Conservation (phyloP, 1,140 invertebrate genomes). For the Drosophila seguyi region DNA sequence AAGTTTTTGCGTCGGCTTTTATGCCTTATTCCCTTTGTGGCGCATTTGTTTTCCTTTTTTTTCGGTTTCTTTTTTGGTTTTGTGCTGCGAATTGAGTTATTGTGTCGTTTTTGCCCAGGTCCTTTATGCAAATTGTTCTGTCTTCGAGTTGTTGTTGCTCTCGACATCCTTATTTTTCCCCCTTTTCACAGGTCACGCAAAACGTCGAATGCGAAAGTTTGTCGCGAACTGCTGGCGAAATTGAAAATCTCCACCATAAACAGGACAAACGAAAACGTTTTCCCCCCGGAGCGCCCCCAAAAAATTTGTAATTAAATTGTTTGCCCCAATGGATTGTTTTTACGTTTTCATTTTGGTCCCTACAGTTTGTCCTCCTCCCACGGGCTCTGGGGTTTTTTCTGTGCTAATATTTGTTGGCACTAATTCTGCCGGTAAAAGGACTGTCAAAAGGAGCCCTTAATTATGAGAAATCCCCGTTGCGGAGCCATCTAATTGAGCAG, state of each 20-base stretch:
- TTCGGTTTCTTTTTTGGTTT: constrained; percentile 41
- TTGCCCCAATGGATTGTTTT: constrained; percentile 60
- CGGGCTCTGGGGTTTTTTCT: constrained; percentile 17
- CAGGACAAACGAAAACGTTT: constrained; percentile 28
- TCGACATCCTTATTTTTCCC: constrained; percentile 11
- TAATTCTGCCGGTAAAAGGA: constrained; percentile 35
- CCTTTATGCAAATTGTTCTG: constrained; percentile 68
- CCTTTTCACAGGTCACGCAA: constrained; percentile 37
- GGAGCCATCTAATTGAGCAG: constrained; percentile 40
- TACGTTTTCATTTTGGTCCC: constrained; percentile 15
- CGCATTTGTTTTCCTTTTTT: constrained; percentile 47
- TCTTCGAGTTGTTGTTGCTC: constrained; percentile 37
- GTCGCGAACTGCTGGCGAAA: constrained; percentile 24
- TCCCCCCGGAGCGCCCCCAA: constrained; percentile 15
- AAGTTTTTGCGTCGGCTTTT: constrained; percentile 63
- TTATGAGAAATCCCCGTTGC: constrained; percentile 14
- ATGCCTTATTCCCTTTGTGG: constrained; percentile 66
- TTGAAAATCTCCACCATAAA: constrained; percentile 56
- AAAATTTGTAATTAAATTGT: constrained; percentile 73
- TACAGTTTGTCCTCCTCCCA: background rate
- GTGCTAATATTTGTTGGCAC: constrained; percentile 49
- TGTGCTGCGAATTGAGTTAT: constrained; percentile 70
- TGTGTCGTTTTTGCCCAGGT: constrained; percentile 53
- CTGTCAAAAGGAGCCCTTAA: constrained; percentile 1
- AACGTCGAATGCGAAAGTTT: constrained; percentile 40